A percentile compares a stretch with the other conserved stretches of the same genome.
These are phyloP conservation scores for Pseudochirops cupreus DNA, from an alignment of 2,797 vertebrate genomes.

Conservation along the genomic window DNA sequence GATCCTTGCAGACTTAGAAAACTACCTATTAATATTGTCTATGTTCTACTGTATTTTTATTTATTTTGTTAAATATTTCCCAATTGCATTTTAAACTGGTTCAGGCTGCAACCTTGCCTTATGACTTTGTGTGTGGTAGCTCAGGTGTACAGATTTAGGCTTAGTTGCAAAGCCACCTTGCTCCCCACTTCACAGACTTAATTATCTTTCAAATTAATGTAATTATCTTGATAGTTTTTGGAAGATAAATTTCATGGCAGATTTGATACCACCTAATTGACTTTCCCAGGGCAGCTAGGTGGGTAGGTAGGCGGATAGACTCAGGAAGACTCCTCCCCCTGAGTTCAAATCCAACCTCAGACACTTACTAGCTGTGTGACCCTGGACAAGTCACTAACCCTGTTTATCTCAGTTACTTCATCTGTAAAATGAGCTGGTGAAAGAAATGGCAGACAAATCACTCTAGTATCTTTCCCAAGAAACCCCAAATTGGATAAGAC, in stretches of 20 bases:
- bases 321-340: no score
- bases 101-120: not conserved
- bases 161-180: conserved; percentile 3
- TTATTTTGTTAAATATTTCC: not conserved
- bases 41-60: not conserved
- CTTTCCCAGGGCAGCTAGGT: not conserved
- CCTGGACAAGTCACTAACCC: no score
- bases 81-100: not conserved
- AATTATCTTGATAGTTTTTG: conserved; percentile 22
- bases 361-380: no score
- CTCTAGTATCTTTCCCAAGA: no score
- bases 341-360: no score
- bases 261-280: conserved; percentile 35
- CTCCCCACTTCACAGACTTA: not conserved
- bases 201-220: conserved; percentile 22
- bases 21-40: not conserved
- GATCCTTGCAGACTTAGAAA: not conserved
- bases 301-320: no score
- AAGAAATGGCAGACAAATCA: no score
- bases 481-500: no score
- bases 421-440: no score
- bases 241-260: conserved; percentile 29
- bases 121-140: not conserved
- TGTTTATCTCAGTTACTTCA: no score
- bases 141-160: not conserved